Percentiles rank a stretch among this genome's conserved stretches.
Conservation (phyloP, 64 coral and sea anemone species). For the Trachythela sp. region DNA sequence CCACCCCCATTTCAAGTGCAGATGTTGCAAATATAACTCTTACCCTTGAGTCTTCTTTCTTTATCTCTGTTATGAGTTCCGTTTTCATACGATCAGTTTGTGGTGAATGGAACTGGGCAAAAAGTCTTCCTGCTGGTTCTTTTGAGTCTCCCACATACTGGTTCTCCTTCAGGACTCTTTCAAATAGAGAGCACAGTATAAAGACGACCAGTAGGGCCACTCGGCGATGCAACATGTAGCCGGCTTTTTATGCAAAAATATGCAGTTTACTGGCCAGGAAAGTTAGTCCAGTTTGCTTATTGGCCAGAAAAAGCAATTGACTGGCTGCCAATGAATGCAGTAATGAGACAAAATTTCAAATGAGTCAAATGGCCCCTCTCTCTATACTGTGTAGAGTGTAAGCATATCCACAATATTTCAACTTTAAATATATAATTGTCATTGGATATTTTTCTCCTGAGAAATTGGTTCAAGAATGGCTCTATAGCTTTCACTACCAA, state of each 20-base stretch:
- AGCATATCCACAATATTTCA: slow-evolving; percentile 48
- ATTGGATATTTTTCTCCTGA: slow-evolving; percentile 22
- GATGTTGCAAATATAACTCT: slow-evolving; percentile 59
- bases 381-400: too few relatives aligned
- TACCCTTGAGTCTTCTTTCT: slow-evolving; percentile 47
- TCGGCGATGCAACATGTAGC: too few relatives aligned
- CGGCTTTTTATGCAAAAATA: too few relatives aligned
- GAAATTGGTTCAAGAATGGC: slow-evolving; percentile 36
- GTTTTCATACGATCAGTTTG: slow-evolving; percentile 58
- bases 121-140: slow-evolving; percentile 43
- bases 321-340: too few relatives aligned
- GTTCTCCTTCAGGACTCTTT: slow-evolving; percentile 42
- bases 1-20: slow-evolving; percentile 67
- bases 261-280: too few relatives aligned
- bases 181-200: slow-evolving; percentile 30
- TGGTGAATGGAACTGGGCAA: slow-evolving; percentile 57
- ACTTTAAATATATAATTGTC: slow-evolving; percentile 52
- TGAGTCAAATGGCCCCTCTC: too few relatives aligned
- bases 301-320: too few relatives aligned
- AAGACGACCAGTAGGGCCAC: too few relatives aligned
- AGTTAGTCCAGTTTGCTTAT: too few relatives aligned
- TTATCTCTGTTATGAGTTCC: slow-evolving; percentile 50
- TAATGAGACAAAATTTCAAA: too few relatives aligned
- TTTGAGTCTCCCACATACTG: slow-evolving; percentile 49
- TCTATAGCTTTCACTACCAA: slow-evolving; percentile 21